phyloP scores from a whole-genome alignment of 1,140 invertebrate species.

The Lepidurus packardi region DNA sequence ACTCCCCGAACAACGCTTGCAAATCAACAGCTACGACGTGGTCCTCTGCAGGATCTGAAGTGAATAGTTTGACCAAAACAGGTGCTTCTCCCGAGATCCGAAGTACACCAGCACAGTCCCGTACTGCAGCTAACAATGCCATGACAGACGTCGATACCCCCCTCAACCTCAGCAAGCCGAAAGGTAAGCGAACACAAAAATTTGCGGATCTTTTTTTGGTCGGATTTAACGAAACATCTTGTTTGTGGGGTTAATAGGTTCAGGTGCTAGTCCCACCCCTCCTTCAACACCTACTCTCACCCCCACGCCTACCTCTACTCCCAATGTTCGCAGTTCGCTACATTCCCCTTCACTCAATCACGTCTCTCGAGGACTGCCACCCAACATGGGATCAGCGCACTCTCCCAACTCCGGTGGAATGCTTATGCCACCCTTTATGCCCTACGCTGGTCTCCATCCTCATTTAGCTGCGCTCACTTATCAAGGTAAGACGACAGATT shows the following conservation, averaged over 20 bases:
- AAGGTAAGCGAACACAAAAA: constrained; percentile 44
- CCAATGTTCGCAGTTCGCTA: constrained; percentile 10
- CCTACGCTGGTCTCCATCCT: constrained; percentile 55
- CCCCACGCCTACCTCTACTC: constrained; percentile 25
- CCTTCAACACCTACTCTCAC: constrained; percentile 38
- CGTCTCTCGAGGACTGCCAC: background rate
- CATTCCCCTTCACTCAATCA: constrained; percentile 2
- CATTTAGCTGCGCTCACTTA: constrained; percentile 47
- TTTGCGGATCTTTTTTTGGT: background rate
- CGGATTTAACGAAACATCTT: background rate
- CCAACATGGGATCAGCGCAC: background rate
- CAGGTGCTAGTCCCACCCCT: constrained; percentile 39
- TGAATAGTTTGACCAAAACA: background rate
- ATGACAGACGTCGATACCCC: constrained; percentile 65
- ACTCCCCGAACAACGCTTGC: background rate
- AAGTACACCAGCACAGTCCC: background rate
- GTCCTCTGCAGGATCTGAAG: background rate
- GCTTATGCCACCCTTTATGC: constrained; percentile 53
- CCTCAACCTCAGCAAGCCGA: constrained; percentile 81
- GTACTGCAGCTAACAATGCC: background rate
- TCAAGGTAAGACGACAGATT: constrained; percentile 35
- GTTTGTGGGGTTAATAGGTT: constrained; percentile 24
- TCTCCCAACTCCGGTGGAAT: constrained; percentile 23
- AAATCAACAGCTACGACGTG: background rate
- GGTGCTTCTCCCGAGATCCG: background rate